Percentiles rank a stretch among this genome's conserved stretches.
Evolutionary conservation across 2,113 vertebrate species (phyloP).

Genomic region (Ceyx melanurus): DNA sequence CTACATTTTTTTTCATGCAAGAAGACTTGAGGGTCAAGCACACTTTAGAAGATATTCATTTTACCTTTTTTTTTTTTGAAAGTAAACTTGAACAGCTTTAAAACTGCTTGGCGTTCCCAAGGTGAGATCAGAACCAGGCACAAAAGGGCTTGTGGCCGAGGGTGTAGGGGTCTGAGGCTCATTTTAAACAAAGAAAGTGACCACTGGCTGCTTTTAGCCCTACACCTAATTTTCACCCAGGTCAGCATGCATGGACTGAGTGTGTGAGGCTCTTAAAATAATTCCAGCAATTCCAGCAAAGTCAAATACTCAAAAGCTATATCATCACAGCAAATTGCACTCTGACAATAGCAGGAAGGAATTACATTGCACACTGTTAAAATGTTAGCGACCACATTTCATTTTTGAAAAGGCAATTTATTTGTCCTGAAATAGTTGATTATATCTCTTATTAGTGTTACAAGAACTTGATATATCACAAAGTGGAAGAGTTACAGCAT

Average conservation of each 20-base stretch:
- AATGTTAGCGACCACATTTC: constrained; percentile 73
- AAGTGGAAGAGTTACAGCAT: constrained; percentile 76
- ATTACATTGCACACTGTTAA: constrained; percentile 66
- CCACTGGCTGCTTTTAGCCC: not conserved
- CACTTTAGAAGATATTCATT: constrained; percentile 14
- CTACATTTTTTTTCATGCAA: constrained; percentile 17
- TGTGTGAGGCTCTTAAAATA: constrained; percentile 10
- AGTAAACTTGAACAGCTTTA: constrained; percentile 46
- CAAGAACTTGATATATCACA: constrained; percentile 77
- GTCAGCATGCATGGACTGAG: not conserved
- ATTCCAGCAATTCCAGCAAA: constrained; percentile 34
- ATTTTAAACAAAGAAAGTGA: not conserved
- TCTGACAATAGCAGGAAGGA: constrained; percentile 53
- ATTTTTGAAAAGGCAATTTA: constrained; percentile 76
- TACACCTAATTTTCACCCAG: not conserved
- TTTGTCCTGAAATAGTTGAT: constrained; percentile 77
- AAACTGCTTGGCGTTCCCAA: not conserved
- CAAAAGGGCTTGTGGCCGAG: not conserved
- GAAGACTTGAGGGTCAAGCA: constrained; percentile 47
- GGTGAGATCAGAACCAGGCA: not conserved
- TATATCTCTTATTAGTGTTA: constrained; percentile 77
- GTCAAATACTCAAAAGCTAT: constrained; percentile 58
- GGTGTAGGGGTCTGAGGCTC: not conserved
- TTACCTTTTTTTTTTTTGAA: not conserved
- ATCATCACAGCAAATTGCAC: constrained; percentile 48